Conservation (phyloP, 2,113 vertebrate species). For the Mus spicilegus region DNA sequence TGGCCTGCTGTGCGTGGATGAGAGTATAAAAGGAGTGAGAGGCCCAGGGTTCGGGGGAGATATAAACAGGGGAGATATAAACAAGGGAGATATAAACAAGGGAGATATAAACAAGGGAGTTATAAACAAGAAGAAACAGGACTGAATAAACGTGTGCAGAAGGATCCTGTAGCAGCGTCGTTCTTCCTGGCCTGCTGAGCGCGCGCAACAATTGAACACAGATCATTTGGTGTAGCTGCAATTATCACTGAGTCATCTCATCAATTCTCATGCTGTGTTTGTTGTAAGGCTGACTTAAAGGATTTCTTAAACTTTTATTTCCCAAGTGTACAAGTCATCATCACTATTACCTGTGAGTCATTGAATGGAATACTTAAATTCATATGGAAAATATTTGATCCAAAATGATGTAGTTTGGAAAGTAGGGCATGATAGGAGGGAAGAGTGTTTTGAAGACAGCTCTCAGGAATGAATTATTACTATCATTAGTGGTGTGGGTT, state of each 20-base stretch:
- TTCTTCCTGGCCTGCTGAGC: no score
- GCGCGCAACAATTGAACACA: no score
- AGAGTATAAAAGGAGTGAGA: no score
- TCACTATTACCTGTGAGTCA: not conserved
- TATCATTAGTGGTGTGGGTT: not conserved
- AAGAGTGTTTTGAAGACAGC: not conserved
- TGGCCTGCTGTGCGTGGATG: no score
- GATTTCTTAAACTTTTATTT: not conserved
- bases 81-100: no score
- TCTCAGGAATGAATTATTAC: not conserved
- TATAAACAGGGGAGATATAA: no score
- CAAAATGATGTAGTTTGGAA: not conserved
- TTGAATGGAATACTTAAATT: not conserved
- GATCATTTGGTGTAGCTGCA: not conserved
- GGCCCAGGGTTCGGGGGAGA: no score
- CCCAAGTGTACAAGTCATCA: not conserved
- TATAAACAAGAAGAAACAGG: no score
- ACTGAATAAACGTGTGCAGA: no score
- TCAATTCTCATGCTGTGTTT: not conserved
- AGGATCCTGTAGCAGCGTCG: no score
- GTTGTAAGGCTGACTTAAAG: not conserved
- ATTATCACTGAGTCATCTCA: not conserved
- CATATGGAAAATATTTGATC: not conserved
- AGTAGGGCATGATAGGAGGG: not conserved
- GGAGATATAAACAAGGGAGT: no score